These are phyloP conservation scores for Ctenicera cuprea DNA, from an alignment of 2,888 invertebrate species.

Conservation along the genomic window DNA sequence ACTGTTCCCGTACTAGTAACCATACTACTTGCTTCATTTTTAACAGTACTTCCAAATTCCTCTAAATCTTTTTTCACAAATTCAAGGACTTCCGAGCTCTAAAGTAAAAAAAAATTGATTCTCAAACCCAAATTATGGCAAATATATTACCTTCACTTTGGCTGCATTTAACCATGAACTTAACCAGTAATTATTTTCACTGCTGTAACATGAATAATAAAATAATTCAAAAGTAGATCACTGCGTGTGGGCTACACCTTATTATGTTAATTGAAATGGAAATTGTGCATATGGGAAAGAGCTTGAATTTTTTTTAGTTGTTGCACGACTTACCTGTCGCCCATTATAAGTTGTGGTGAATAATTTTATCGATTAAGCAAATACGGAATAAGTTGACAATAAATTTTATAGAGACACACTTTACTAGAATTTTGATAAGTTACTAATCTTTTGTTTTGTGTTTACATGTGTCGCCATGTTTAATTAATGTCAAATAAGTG, in stretches of 20 bases:
- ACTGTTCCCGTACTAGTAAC: slow-evolving; percentile 80
- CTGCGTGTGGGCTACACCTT: slow-evolving; percentile 23
- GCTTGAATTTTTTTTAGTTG: slow-evolving; percentile 2
- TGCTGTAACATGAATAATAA: slow-evolving; percentile 58
- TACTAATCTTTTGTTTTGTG: slow-evolving; percentile 55
- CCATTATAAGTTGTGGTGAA: slow-evolving; percentile 51
- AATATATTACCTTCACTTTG: slow-evolving; percentile 68
- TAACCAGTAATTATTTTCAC: slow-evolving; percentile 68
- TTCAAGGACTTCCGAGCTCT: slow-evolving; percentile 85
- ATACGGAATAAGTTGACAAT: slow-evolving; percentile 32
- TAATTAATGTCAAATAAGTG: slow-evolving; percentile 37
- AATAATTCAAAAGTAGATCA: slow-evolving; percentile 26
- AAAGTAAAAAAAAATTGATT: slow-evolving; percentile 61
- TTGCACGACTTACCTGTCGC: slow-evolving; percentile 59
- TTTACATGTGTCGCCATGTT: slow-evolving; percentile 55
- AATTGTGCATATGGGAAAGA: slow-evolving; percentile 35
- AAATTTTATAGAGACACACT: slow-evolving; percentile 47
- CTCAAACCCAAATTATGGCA: not conserved
- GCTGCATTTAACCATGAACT: slow-evolving; percentile 71
- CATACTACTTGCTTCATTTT: slow-evolving; percentile 81
- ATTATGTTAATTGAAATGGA: slow-evolving; percentile 21
- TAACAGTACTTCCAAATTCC: slow-evolving; percentile 83
- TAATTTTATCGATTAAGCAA: not conserved
- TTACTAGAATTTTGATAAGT: slow-evolving; percentile 57
- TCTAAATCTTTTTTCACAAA: slow-evolving; percentile 86